Base-by-base conservation (phyloP, 2,797 vertebrate species). In the Gymnothorax reevesii region DNA sequence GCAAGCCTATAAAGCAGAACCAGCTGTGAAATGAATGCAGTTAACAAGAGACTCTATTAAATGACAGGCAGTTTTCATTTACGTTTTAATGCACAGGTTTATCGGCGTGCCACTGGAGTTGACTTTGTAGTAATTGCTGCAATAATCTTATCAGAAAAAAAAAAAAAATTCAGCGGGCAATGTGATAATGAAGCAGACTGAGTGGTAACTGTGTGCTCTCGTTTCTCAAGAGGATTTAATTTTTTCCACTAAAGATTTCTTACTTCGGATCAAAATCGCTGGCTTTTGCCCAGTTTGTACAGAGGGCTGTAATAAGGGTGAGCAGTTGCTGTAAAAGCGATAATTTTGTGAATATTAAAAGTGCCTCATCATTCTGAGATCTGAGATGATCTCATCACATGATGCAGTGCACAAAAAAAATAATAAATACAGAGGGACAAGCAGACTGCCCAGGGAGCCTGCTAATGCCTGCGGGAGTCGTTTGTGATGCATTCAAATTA, bases 401-500 rank as follows among this genome's bases (percentile, higher is more conserved):
- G 49, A 33, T 82, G 49, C 60, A 85, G 49, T 0, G 33, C 17
- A 55, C 17, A 20, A 54, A 7, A 82, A 82, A 52, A 66, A 49
- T 17, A 57, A 22, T 12, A 49, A 27, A 57, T 17, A 17, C 54
- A 0, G 17, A 64, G 6, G 54, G n/a, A 55, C 57, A 64, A 27
- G 69, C 59, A 77, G 27, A 59, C 20, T 0, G 33, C 22, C 62
- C 55, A 49, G 57, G 20, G 49, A 17, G 80, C 42, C 8, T 82
- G 52, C n/a, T 42, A 12, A 22, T n/a, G 57, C 52, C 83, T 64
- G 27, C 71, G 57, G 33, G 8, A 12, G 59, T 12, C 7, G 12
- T 42, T 64, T 82, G 75, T 66, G 66, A 9, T 73, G 82, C 55
- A 22, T 86, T 87, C 86, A 89, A 86, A 88, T 89, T 89, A 88